Evolutionary conservation across 1,140 invertebrate genomes (phyloP).

Genomic region (Anoplolepis gracilipes): DNA sequence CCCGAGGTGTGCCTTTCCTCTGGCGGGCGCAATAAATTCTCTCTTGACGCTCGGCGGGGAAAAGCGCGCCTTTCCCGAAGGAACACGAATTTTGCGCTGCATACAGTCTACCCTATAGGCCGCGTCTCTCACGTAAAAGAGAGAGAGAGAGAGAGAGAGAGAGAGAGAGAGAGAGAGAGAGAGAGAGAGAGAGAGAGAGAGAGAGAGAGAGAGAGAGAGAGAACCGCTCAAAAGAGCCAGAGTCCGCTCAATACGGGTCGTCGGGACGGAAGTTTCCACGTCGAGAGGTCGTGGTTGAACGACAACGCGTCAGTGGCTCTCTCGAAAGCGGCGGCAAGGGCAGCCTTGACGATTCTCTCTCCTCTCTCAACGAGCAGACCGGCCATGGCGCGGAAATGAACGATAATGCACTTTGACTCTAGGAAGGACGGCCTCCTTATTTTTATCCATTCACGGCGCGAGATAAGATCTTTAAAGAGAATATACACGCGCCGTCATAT

Average conservation of each 20-base stretch:
- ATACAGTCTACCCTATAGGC: constrained; percentile 14
- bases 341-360: background rate
- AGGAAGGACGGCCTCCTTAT: constrained; percentile 41
- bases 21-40: constrained; percentile 51
- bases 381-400: constrained; percentile 18
- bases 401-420: constrained; percentile 46
- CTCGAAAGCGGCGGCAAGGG: constrained; percentile 8
- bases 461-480: constrained; percentile 50
- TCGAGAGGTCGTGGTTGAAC: constrained; percentile 61
- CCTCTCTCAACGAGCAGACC: background rate
- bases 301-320: constrained; percentile 34
- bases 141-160: too few species aligned
- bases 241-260: constrained; percentile 59
- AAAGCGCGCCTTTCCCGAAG: background rate
- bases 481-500: background rate
- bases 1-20: background rate
- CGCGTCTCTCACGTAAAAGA: constrained; percentile 22
- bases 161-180: too few species aligned
- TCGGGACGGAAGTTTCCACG: constrained; percentile 64
- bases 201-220: too few species aligned
- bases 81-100: constrained; percentile 30
- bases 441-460: constrained; percentile 43
- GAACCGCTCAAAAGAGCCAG: constrained; percentile 53
- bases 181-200: too few species aligned
- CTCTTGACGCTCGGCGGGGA: constrained; percentile 38